Evolutionary conservation across 2,888 invertebrate species (phyloP), one percentile per base, ranked within the genome.

Genomic region (Nysson spinosus): DNA sequence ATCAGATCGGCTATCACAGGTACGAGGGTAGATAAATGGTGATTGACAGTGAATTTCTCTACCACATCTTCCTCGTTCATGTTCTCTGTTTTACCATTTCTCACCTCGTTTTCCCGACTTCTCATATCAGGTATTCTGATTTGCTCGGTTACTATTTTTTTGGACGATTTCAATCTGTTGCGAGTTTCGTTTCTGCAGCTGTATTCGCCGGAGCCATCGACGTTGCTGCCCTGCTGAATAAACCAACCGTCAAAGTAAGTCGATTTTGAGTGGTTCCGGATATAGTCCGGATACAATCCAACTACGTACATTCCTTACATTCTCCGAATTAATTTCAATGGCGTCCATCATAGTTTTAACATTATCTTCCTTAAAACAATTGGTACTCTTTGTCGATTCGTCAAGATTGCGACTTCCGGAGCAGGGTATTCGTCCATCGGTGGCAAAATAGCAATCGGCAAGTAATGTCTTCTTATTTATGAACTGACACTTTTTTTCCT

Each of bases 291-390:
- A n/a, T 28, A 14, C 5, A 34, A 5, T 2, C 6, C 4, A 39
- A 39, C 16, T 46, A 7, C 61, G 40, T 51, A 52, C 22, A 40
- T 49, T 4, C 19, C 70, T 69, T 70, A 82, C 85, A 58, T 77
- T 66, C 52, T 83, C 84, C 4, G 81, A 80, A 60, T 85, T 80
- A 22, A 79, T 71, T 37, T 80, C 75, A 24, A 85, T 57, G 47
- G 74, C 78, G 57, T 85, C 85, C 83, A 87, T 85, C 72, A 86
- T 79, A 6, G 87, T 87, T 56, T 77, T 79, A 43, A 87, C 83
- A 50, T 87, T 84, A 58, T 85, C 87, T 20, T 86, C 86, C 60
- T 80, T 85, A 1, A 69, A 66, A 2, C 35, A 62, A 1, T 19
- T 44, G 26, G 4, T 44, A 6, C 39, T 49, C 22, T 62, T 72